Base-by-base conservation (phyloP, 2,888 invertebrate species). In the Anthoptus insignis region DNA sequence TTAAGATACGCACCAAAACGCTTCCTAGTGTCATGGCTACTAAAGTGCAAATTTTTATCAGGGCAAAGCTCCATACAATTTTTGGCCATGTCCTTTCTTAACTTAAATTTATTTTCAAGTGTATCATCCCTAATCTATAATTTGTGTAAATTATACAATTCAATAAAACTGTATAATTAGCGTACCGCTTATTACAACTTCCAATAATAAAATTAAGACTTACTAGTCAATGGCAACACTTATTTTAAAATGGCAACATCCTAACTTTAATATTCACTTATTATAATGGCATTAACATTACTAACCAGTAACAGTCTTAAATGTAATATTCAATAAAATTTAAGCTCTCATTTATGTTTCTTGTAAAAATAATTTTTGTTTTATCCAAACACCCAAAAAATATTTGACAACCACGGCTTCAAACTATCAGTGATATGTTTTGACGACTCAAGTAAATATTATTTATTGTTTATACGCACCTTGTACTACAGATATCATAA, bases 331-430 rank as follows among this genome's bases (percentile, higher is more conserved):
- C 32, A 16, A 32, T 11, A 49, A 6, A 24, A n/a, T 47, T 22
- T 47, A 74, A 69, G 54, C 65, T 70, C 0, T 0, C 80, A n/a
- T 24, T 47, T 14, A 24, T n/a, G 13, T 47, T 3, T 16, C 24
- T 19, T 5, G 24, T 27, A 27, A 27, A 5, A 27, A 45, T 22
- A 21, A 5, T 3, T 42, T 16, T 19, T 21, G 21, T 45, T n/a
- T 21, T 45, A 45, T 45, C 21, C 21, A 45, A 21, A 22, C 21
- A 13, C 21, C 21, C n/a, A n/a, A 21, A 21, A 21, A 5, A 19
- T 45, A 45, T 1, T 22, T 21, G 8, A 11, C 27, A 8, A 27
- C 27, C 8, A n/a, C 27, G 27, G 1, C 11, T 45, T 5, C 22
- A 45, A 21, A 45, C 21, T 21, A 11, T 21, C 3, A 45, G 4